Evolutionary conservation across 2,888 invertebrate genomes (phyloP), one percentile per base, ranked within the genome.

Genomic region (Agapetus fuscipes): DNA sequence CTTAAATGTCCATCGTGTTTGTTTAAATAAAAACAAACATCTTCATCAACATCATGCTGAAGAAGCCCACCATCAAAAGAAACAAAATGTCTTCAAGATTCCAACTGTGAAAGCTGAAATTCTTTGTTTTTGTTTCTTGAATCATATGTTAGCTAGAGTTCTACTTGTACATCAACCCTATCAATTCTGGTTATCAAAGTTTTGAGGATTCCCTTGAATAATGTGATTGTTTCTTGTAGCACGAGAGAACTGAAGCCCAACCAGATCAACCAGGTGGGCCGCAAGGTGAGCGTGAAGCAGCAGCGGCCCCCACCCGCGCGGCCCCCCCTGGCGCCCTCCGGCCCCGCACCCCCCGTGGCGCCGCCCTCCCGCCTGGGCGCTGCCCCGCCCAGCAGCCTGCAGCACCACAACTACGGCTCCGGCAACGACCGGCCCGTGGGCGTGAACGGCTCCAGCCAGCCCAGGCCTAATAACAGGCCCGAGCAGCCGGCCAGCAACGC

Each of bases 231-330:
- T 53, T 52, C 43, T 74, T 73, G 36, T 70, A 89, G 91, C 71
- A 88, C 91, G 56, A 82, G 90, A 61, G 93, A 89, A 62, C 93
- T 94, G 59, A 91, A 93, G 66, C 83, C 86, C 52, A 88, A 86
- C 66, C 86, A 86, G 59, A 84, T 83, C 54, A 86, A 88, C 64
- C n/a, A n/a, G n/a, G 87, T 91, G 56, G 89, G 90, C 43, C 76
- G 87, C 51, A 86, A 86, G 61, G 84, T 89, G 51, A 89, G 89
- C 63, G 75, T 83, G 60, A 86, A 79, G 65, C 66, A 68, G 50
- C 41, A 50, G 37, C 49, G 49, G 42, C 51, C 49, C 42, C 50
- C 53, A 34, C 35, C 29, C 9, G 7, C 13, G 15, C 17, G 31
- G 30, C 39, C 13, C 38, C 33, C 20, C 39, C 39, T 25, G 40